Evolutionary conservation across 2,113 vertebrate genomes (phyloP), one percentile per base, ranked within the genome.

Genomic region (Perca fluviatilis): DNA sequence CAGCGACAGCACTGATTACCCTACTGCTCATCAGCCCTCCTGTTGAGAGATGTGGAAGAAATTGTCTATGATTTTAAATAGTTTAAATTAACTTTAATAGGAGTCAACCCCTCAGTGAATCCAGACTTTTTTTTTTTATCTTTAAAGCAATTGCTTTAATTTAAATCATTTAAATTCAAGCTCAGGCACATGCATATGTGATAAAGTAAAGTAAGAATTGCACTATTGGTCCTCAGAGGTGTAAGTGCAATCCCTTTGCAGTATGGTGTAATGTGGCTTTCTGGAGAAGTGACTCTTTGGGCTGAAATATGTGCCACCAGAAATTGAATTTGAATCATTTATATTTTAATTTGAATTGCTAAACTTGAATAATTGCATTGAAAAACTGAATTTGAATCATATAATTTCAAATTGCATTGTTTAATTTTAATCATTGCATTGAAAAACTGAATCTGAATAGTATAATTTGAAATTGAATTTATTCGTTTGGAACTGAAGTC

Each of bases 161-260:
- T 21, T 49, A 54, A 47, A 76, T 30, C 2, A 25, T 12, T 21
- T 49, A 54, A 47, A 76, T 23, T 1, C 6, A 7, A 0, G 5
- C 30, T 74, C 46, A 53, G 33, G n/a, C 15, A 75, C 33, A 60
- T 65, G 56, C 56, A 61, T n/a, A 47, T 30, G 16, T 54, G 54
- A 46, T 74, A 46, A 65, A 36, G 4, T 74, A 46, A 65, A 36
- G 4, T 62, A 33, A 63, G 72, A 16, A 50, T 63, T 57, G 49
- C 27, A 56, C 40, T 6, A 49, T 14, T 54, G 54, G 36, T 16
- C 8, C 30, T n/a, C 46, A 18, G 18, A 14, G 19, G 56, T 50
- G 12, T 13, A 12, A 50, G 6, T 30, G 47, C 47, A 47, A 13
- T 14, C 19, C 33, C 0, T 3, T 13, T 74, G 69, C 54, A 63